Evolutionary conservation across 2,797 vertebrate species (phyloP), one percentile per base, ranked within the genome.

Genomic region (Craterocephalus amniculus): DNA sequence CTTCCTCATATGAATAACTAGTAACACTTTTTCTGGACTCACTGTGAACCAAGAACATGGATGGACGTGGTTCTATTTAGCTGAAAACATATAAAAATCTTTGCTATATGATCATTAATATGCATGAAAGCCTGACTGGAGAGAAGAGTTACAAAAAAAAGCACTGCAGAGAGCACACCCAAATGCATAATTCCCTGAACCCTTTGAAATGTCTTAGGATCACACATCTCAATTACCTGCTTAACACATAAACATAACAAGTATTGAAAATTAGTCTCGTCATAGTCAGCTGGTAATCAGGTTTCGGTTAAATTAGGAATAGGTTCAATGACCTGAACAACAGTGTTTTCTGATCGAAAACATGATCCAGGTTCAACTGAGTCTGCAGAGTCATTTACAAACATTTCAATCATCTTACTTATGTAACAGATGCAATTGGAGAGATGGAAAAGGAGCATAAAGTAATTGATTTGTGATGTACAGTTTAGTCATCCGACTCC

Each of bases 1-100:
- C 77, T 79, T 67, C 70, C 63, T 58, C 57, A 80, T 60, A 63
- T 59, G 64, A 43, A 61, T 26, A 72, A 78, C 69, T 54, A 68
- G 48, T 38, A 61, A 74, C 67, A 73, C 61, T 67, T 73, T 81
- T 31, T 58, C 24, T 63, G 49, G 70, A 59, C 54, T 74, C 22
- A 45, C 34, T 24, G 35, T 63, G 29, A 79, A 52, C 51, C 61
- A 62, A 58, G 69, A 26, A 31, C 22, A 43, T 18, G 26, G 31
- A 35, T 20, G 22, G 27, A 35, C 20, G 18, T 9, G n/a, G 45
- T 36, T 16, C 40, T 27, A 63, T 54, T 71, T 40, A 64, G 36
- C 51, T 3, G 7, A 32, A 52, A 56, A 31, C 29, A 9, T 35
- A 11, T 13, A n/a, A 0, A 0, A 1, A 22, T 27, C 36, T 40